A percentile compares a stretch with the other conserved stretches of the same genome.
phyloP scores from a whole-genome alignment of 1,140 invertebrate species.

The Portunus trituberculatus region DNA sequence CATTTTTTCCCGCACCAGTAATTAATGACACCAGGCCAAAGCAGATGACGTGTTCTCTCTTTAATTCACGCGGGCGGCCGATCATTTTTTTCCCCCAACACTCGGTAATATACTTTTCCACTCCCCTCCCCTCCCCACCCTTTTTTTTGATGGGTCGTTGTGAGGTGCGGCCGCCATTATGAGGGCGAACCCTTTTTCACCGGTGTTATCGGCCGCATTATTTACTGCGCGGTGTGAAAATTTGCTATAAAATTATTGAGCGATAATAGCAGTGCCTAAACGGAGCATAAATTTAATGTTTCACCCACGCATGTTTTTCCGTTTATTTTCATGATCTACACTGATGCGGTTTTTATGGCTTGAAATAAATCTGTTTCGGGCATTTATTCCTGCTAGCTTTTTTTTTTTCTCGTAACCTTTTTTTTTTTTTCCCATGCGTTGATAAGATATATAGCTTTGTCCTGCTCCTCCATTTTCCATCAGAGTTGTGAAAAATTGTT shows the following conservation, averaged over 20 bases:
- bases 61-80: slow-evolving; percentile 42
- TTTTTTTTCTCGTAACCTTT: neutral
- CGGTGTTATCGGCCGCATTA: slow-evolving; percentile 38
- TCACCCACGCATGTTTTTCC: slow-evolving; percentile 42
- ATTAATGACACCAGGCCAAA: slow-evolving; percentile 27
- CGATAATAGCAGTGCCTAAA: slow-evolving; percentile 38
- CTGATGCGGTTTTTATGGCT: slow-evolving; percentile 31
- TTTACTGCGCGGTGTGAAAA: slow-evolving; percentile 48
- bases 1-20: neutral
- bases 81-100: slow-evolving; percentile 46
- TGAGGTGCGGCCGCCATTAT: slow-evolving; percentile 23
- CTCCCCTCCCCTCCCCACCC: neutral
- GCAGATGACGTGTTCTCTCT: slow-evolving; percentile 27
- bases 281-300: slow-evolving; percentile 40
- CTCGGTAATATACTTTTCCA: slow-evolving; percentile 28
- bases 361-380: neutral
- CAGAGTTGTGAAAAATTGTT: neutral
- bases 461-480: neutral
- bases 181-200: slow-evolving; percentile 39
- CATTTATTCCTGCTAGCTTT: neutral
- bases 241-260: slow-evolving; percentile 53
- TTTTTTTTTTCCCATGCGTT: neutral
- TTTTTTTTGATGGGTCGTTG: slow-evolving; percentile 42
- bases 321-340: slow-evolving; percentile 50
- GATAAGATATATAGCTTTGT: slow-evolving; percentile 23